Conservation (phyloP, 2,888 invertebrate species). For the Drosophila picticornis region DNA sequence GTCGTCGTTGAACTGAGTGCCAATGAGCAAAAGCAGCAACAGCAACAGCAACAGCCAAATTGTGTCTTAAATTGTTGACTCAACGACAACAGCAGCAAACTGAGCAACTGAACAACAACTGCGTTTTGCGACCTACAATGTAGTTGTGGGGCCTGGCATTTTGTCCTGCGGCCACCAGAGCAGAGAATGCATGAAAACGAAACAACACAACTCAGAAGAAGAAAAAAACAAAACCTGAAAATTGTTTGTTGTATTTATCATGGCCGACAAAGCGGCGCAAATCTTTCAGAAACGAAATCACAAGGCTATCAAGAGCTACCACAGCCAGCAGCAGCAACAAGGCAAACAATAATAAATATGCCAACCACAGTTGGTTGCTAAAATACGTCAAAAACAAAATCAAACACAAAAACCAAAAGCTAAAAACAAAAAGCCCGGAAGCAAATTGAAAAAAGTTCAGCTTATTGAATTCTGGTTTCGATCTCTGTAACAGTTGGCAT, state of each 20-base stretch:
- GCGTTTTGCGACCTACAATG: slow-evolving; percentile 45
- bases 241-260: slow-evolving; percentile 76
- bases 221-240: slow-evolving; percentile 64
- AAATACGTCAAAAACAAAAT: slow-evolving; percentile 49
- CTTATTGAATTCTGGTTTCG: slow-evolving; percentile 76
- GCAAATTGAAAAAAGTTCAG: slow-evolving; percentile 59
- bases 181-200: slow-evolving; percentile 54
- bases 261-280: slow-evolving; percentile 76
- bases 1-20: slow-evolving; percentile 55
- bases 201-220: slow-evolving; percentile 5
- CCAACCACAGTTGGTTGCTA: slow-evolving; percentile 75
- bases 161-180: slow-evolving; percentile 76
- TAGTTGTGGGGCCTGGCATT: slow-evolving; percentile 48
- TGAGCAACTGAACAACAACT: slow-evolving; percentile 21
- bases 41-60: slow-evolving; percentile 37
- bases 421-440: slow-evolving; percentile 65
- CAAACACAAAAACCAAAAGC: slow-evolving; percentile 38
- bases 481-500: slow-evolving; percentile 43
- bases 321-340: slow-evolving; percentile 29
- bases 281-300: slow-evolving; percentile 70
- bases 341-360: slow-evolving; percentile 76
- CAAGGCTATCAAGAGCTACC: slow-evolving; percentile 72
- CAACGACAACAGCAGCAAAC: slow-evolving; percentile 40
- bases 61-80: slow-evolving; percentile 64
- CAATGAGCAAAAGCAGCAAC: slow-evolving; percentile 61